phyloP scores from a whole-genome alignment of 2,888 invertebrate genomes.

The Diachrysia chrysitis region DNA sequence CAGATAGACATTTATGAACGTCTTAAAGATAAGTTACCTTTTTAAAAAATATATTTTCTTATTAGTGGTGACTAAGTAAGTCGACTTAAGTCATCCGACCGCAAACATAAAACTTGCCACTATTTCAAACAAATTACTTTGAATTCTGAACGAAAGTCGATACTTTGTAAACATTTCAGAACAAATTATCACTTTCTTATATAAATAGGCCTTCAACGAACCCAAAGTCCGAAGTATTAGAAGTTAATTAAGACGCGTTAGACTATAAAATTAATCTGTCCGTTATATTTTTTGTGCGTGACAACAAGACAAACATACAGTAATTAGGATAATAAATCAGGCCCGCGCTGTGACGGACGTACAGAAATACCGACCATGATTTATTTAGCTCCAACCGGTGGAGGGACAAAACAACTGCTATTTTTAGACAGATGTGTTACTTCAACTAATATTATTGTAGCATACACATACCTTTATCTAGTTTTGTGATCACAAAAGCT shows the following conservation, averaged over 20 bases:
- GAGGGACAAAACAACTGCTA: constrained; percentile 34
- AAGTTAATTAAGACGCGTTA: constrained; percentile 33
- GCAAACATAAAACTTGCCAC: neutral
- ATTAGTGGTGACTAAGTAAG: neutral
- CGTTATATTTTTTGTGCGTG: constrained; percentile 46
- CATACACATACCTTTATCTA: no score
- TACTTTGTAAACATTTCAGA: constrained; percentile 44
- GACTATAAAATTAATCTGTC: constrained; percentile 45
- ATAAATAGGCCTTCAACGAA: constrained; percentile 30
- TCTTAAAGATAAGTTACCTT: no score
- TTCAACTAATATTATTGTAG: constrained; percentile 1
- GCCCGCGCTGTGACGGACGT: constrained; percentile 71
- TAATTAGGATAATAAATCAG: constrained; percentile 81
- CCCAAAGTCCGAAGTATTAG: constrained; percentile 44
- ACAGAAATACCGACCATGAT: constrained; percentile 73
- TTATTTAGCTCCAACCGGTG: constrained; percentile 66
- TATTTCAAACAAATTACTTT: constrained; percentile 20
- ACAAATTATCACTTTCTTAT: constrained; percentile 45
- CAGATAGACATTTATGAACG: no score
- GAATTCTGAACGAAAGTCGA: constrained; percentile 35
- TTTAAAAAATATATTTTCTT: no score
- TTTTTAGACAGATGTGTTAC: constrained; percentile 41
- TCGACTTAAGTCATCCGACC: neutral
- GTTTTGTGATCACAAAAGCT: no score
- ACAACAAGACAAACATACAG: constrained; percentile 50